Evolutionary conservation across 2,797 vertebrate species (phyloP).

Genomic region (Acanthornis magna): DNA sequence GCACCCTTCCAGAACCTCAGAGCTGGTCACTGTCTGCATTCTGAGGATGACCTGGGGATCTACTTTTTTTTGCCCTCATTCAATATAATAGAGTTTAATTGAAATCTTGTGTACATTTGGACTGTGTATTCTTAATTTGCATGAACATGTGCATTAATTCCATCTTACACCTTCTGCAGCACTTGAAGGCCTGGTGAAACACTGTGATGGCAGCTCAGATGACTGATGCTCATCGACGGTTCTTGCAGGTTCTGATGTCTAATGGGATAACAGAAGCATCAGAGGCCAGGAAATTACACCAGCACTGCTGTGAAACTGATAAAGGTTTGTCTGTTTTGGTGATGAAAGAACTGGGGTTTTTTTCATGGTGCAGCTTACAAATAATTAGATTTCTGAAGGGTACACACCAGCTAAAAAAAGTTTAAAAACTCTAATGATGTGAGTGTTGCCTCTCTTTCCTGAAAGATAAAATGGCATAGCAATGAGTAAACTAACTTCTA

Average conservation of each 20-base stretch:
- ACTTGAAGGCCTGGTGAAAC: background rate
- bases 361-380: background rate
- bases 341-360: background rate
- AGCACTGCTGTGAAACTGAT: slow-evolving; percentile 81
- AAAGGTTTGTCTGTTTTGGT: slow-evolving; percentile 70
- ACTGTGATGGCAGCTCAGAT: slow-evolving; percentile 72
- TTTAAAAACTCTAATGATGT: background rate
- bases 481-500: background rate
- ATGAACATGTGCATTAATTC: background rate
- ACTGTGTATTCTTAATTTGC: background rate
- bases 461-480: background rate
- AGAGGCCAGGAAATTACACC: slow-evolving; percentile 73
- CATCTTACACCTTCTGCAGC: background rate
- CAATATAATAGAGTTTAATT: background rate
- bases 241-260: slow-evolving; percentile 88
- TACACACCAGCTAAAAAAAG: background rate
- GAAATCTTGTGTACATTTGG: background rate
- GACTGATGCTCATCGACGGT: slow-evolving; percentile 85
- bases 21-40: background rate
- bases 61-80: background rate
- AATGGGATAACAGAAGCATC: slow-evolving; percentile 81
- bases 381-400: background rate
- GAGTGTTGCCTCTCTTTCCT: background rate
- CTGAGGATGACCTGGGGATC: background rate
- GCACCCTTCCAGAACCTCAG: background rate